These are phyloP conservation scores for Entelurus aequoreus DNA, from an alignment of 2,113 vertebrate genomes.

Conservation along the genomic window DNA sequence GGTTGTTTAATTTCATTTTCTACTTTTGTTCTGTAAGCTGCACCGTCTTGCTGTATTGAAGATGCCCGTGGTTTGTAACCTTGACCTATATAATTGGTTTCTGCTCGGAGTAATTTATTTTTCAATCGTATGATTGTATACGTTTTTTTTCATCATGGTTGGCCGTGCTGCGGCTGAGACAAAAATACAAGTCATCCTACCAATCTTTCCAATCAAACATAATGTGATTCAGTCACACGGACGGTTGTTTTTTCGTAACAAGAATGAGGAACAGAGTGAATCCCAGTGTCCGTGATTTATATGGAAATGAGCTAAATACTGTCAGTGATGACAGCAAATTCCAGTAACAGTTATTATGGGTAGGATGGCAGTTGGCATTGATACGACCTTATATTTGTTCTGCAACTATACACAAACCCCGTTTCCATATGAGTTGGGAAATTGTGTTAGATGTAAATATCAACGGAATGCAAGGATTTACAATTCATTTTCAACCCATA, in stretches of 20 bases:
- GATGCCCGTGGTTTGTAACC: too few relatives aligned
- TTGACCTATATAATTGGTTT: neutral
- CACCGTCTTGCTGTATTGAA: neutral
- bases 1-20: neutral
- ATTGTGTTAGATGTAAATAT: too few relatives aligned
- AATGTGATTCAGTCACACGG: too few relatives aligned
- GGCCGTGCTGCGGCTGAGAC: neutral
- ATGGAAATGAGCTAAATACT: slow-evolving; percentile 1
- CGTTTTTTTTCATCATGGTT: neutral
- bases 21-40: neutral
- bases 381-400: neutral
- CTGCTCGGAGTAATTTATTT: neutral
- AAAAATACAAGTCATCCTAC: neutral
- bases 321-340: neutral
- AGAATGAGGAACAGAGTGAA: slow-evolving; percentile 5
- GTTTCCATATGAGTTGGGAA: too few relatives aligned
- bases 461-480: too few relatives aligned
- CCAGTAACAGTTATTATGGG: neutral
- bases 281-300: slow-evolving; percentile 4
- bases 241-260: neutral
- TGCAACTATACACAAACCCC: too few relatives aligned
- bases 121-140: neutral
- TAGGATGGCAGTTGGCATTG: neutral
- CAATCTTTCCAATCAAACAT: neutral
- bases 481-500: too few relatives aligned